Evolutionary conservation across 1,140 invertebrate species (phyloP).

Genomic region (Solenopsis fugax): DNA sequence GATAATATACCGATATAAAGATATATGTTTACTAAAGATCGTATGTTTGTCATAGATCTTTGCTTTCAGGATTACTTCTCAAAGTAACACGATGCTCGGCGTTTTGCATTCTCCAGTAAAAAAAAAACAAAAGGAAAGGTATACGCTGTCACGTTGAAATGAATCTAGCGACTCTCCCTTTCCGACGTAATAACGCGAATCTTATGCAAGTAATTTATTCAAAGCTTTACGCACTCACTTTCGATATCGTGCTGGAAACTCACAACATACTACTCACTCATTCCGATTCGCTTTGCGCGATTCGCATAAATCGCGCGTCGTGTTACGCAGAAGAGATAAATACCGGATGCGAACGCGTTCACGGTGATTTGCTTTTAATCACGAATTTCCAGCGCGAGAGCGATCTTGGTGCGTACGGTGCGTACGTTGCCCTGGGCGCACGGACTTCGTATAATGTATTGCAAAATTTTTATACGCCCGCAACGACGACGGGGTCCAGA

Average conservation of each 20-base stretch:
- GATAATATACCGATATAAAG: neutral
- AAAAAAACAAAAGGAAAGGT: neutral
- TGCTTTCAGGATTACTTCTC: neutral
- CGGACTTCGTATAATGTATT: slow-evolving; percentile 18
- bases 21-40: neutral
- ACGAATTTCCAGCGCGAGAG: neutral
- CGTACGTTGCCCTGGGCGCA: neutral
- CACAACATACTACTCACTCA: neutral
- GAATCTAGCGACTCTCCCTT: slow-evolving; percentile 30
- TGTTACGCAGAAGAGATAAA: slow-evolving; percentile 32
- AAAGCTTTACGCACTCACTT: slow-evolving; percentile 16
- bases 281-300: slow-evolving; percentile 12
- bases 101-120: neutral
- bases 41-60: too few species aligned
- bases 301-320: slow-evolving; percentile 8
- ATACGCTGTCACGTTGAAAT: neutral
- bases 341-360: slow-evolving; percentile 19
- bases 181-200: slow-evolving; percentile 25
- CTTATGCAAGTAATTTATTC: slow-evolving; percentile 28
- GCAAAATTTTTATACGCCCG: slow-evolving; percentile 50
- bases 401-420: neutral
- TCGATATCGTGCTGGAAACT: slow-evolving; percentile 42
- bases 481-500: slow-evolving; percentile 12
- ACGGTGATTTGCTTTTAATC: slow-evolving; percentile 39
- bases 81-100: neutral